phyloP scores from a whole-genome alignment of 1,140 invertebrate genomes.

The Hyphantria cunea region DNA sequence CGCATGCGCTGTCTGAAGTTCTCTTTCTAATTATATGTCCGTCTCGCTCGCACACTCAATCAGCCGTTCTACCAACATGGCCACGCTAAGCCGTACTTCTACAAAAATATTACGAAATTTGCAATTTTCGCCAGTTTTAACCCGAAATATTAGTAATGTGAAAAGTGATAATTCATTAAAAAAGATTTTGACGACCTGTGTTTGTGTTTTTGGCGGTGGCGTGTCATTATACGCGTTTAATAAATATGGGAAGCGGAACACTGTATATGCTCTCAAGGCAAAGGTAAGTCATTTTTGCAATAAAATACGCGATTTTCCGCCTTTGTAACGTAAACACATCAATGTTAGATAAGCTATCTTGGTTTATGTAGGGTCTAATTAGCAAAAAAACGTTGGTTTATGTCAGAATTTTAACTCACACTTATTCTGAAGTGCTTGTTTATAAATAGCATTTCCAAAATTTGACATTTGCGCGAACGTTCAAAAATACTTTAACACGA shows the following conservation, averaged over 20 bases:
- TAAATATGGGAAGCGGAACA: slow-evolving; percentile 50
- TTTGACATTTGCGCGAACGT: slow-evolving; percentile 46
- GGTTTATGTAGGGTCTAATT: neutral
- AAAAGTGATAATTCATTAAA: slow-evolving; percentile 53
- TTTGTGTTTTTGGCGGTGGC: slow-evolving; percentile 61
- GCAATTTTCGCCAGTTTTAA: slow-evolving; percentile 54
- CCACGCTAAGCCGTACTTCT: slow-evolving; percentile 65
- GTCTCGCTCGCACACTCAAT: slow-evolving; percentile 54
- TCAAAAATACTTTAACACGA: slow-evolving; percentile 29
- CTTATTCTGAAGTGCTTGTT: slow-evolving; percentile 41
- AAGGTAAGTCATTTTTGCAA: slow-evolving; percentile 54
- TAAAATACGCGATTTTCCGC: slow-evolving; percentile 8
- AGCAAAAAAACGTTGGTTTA: slow-evolving; percentile 32
- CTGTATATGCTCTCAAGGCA: slow-evolving; percentile 70
- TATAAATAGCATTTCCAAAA: slow-evolving; percentile 45
- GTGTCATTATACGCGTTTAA: slow-evolving; percentile 61
- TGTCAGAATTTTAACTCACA: slow-evolving; percentile 32
- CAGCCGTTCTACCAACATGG: slow-evolving; percentile 73
- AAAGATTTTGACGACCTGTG: slow-evolving; percentile 66
- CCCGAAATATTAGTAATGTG: slow-evolving; percentile 57
- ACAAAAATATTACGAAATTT: slow-evolving; percentile 66
- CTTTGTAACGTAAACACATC: neutral
- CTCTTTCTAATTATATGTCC: slow-evolving; percentile 24
- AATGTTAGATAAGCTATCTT: neutral
- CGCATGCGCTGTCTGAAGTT: slow-evolving; percentile 40